Percentiles rank a stretch among this genome's conserved stretches.
Conservation (phyloP, 2,888 invertebrate species). For the Serripes groenlandicus region DNA sequence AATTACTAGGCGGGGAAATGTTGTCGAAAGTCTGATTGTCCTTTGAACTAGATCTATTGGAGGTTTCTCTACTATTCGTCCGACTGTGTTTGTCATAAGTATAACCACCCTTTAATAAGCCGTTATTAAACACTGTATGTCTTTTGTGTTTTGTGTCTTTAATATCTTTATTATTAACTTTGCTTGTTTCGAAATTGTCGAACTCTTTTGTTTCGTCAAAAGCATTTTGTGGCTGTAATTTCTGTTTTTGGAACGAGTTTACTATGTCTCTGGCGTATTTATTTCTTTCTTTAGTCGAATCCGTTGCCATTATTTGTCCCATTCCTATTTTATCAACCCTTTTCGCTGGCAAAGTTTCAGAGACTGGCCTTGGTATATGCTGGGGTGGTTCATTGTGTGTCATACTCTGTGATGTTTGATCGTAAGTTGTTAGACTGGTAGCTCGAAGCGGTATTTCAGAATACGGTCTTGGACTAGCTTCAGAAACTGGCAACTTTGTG, state of each 20-base stretch:
- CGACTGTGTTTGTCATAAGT: conserved; percentile 66
- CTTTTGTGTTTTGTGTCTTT: conserved; percentile 34
- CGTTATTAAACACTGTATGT: conserved; percentile 58
- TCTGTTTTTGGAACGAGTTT: conserved; percentile 48
- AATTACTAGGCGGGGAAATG: background rate
- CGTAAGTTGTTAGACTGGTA: background rate
- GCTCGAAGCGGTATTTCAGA: conserved; percentile 62
- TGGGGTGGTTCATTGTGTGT: background rate
- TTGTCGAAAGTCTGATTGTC: background rate
- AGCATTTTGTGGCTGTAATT: conserved; percentile 41
- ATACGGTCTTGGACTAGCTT: conserved; percentile 40
- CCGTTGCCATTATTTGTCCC: conserved; percentile 60
- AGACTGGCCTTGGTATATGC: conserved; percentile 34
- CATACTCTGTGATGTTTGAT: background rate
- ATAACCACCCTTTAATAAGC: conserved; percentile 57
- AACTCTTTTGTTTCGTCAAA: conserved; percentile 20
- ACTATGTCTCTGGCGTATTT: conserved; percentile 63
- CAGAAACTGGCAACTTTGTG: background rate
- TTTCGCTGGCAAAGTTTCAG: conserved; percentile 49
- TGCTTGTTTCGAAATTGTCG: background rate
- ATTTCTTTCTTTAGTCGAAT: conserved; percentile 50
- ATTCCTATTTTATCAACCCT: conserved; percentile 57
- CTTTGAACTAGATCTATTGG: background rate
- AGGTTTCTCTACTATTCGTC: background rate
- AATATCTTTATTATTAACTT: background rate